phyloP scores from a whole-genome alignment of 35 echinoderm and acorn worm genomes.

The Ophioderma brevispina region DNA sequence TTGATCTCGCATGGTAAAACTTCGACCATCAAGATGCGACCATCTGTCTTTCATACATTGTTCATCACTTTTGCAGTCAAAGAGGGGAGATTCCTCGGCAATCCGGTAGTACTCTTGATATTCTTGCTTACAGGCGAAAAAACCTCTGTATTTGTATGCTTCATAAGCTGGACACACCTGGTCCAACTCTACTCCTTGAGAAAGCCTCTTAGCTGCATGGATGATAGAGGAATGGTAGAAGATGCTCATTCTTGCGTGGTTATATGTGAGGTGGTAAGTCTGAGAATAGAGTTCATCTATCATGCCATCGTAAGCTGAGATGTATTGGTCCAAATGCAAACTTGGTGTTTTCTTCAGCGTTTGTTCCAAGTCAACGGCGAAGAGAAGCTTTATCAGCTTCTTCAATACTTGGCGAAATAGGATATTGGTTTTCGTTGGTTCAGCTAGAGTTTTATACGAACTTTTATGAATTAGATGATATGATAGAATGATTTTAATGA shows the following conservation, averaged over 20 bases:
- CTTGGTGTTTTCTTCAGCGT: neutral
- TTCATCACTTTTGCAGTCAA: conserved; percentile 15
- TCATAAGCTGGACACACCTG: conserved; percentile 5
- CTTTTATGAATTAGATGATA: too few species aligned
- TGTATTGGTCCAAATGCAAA: neutral
- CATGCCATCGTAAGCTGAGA: conserved; percentile 19
- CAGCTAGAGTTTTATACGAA: too few species aligned
- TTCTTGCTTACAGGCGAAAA: conserved; percentile 41
- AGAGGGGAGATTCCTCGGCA: neutral
- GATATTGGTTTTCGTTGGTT: too few species aligned
- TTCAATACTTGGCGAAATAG: conserved; percentile 32
- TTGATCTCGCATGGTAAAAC: too few species aligned
- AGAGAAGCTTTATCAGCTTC: neutral
- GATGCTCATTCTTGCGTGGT: neutral
- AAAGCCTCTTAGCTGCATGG: conserved; percentile 1
- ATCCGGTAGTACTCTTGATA: conserved; percentile 1
- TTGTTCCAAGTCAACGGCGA: neutral
- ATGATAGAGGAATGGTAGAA: conserved; percentile 34
- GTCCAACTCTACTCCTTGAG: neutral
- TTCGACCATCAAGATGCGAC: too few species aligned
- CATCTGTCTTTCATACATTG: neutral
- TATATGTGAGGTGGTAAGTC: neutral
- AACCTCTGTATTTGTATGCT: conserved; percentile 30
- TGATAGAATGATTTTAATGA: too few species aligned
- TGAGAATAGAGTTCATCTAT: neutral